Evolutionary conservation across 2,113 vertebrate genomes (phyloP).

Genomic region (Nyctereutes procyonoides): DNA sequence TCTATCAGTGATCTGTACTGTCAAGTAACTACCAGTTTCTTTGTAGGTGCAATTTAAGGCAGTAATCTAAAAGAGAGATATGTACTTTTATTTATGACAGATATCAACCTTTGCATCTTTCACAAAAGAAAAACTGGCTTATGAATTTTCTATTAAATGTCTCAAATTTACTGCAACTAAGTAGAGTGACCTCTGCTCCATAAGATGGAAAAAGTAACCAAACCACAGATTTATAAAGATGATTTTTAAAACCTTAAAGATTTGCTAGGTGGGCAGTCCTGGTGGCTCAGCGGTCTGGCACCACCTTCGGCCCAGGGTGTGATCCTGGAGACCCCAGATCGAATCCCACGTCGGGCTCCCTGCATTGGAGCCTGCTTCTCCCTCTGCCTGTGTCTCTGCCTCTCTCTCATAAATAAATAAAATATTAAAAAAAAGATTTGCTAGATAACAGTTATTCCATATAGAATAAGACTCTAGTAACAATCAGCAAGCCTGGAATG

Average conservation of each 20-base stretch:
- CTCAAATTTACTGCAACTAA: slow-evolving; percentile 22
- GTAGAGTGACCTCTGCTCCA: not conserved
- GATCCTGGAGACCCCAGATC: too few species aligned
- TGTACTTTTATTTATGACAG: not conserved
- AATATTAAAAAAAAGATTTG: not conserved
- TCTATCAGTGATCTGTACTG: not conserved
- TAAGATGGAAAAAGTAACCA: not conserved
- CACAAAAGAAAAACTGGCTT: slow-evolving; percentile 56
- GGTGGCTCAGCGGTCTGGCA: too few species aligned
- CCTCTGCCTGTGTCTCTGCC: too few species aligned
- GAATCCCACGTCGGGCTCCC: too few species aligned
- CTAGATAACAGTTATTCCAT: slow-evolving; percentile 49
- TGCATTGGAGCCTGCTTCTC: too few species aligned
- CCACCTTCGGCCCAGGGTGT: too few species aligned
- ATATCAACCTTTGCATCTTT: slow-evolving; percentile 20
- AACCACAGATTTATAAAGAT: slow-evolving; percentile 20
- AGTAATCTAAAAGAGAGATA: not conserved
- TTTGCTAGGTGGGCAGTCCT: not conserved
- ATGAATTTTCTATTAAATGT: slow-evolving; percentile 20
- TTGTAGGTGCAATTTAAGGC: slow-evolving; percentile 46
- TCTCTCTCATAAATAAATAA: too few species aligned
- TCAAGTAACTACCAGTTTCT: not conserved
- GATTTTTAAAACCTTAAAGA: slow-evolving; percentile 16
- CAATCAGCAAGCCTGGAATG: slow-evolving; percentile 35
- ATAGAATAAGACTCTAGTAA: slow-evolving; percentile 49